These are phyloP conservation scores for Forficula auricularia DNA, from an alignment of 1,140 invertebrate species.

Conservation along the genomic window DNA sequence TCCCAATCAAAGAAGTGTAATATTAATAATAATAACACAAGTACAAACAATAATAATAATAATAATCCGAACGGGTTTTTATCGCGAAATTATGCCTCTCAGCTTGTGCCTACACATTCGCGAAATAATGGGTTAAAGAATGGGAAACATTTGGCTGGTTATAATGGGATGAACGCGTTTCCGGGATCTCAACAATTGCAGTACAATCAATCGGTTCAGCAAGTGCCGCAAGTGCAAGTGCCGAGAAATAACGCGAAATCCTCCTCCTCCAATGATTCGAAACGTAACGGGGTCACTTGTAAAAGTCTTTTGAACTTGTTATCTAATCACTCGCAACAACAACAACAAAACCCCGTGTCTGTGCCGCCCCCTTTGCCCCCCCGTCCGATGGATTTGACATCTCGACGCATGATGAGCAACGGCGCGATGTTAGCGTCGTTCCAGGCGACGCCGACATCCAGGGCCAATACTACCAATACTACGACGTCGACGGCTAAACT, in stretches of 20 bases:
- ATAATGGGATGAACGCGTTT: constrained; percentile 4
- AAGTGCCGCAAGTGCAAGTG: constrained; percentile 10
- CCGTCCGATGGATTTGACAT: constrained; percentile 2
- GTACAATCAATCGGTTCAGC: constrained; percentile 8
- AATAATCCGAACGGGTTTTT: background rate
- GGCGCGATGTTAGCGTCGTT: background rate
- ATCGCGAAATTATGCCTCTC: background rate
- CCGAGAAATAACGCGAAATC: constrained; percentile 11
- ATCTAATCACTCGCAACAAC: constrained; percentile 10
- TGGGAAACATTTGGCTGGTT: constrained; percentile 21
- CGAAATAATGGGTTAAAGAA: background rate
- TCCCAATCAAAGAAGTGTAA: constrained; percentile 7
- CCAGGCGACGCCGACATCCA: background rate
- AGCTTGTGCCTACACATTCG: background rate
- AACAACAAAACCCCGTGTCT: constrained; percentile 9
- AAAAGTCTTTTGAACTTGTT: constrained; percentile 1
- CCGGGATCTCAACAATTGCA: constrained; percentile 12
- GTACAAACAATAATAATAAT: constrained; percentile 8
- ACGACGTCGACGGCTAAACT: constrained; percentile 23
- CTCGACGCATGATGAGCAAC: background rate
- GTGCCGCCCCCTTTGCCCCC: background rate
- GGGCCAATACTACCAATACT: constrained; percentile 8
- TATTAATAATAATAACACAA: constrained; percentile 8
- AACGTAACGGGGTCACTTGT: constrained; percentile 2
- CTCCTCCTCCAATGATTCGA: constrained; percentile 12